A percentile compares a stretch with the other conserved stretches of the same genome.
Conservation (phyloP, 2,888 invertebrate species). For the Leptarthrus brevirostris region DNA sequence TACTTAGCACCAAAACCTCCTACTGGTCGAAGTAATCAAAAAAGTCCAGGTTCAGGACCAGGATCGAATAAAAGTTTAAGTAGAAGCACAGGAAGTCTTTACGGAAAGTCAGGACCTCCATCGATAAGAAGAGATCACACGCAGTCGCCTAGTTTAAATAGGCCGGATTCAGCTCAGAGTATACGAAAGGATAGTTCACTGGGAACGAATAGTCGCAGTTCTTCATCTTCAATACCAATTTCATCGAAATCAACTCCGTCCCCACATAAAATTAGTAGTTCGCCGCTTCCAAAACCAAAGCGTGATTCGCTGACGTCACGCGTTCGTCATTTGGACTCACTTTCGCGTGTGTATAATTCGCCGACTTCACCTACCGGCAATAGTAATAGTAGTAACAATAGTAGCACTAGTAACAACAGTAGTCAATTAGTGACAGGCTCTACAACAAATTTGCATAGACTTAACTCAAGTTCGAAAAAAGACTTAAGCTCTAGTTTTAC, state of each 20-base stretch:
- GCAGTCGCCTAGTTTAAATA: constrained; percentile 61
- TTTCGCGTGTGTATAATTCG: constrained; percentile 65
- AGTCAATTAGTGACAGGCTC: constrained; percentile 44
- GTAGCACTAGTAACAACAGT: constrained; percentile 41
- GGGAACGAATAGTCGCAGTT: constrained; percentile 63
- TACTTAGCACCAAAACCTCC: constrained; percentile 75
- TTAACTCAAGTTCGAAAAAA: constrained; percentile 55
- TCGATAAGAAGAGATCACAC: constrained; percentile 50
- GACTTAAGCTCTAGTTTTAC: constrained; percentile 56
- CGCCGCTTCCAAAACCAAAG: constrained; percentile 65
- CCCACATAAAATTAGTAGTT: constrained; percentile 60
- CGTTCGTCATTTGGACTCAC: constrained; percentile 69
- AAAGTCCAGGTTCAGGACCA: constrained; percentile 56
- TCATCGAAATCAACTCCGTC: constrained; percentile 58
- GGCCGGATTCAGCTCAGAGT: constrained; percentile 71
- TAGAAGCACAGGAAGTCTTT: constrained; percentile 65
- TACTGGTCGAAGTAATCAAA: constrained; percentile 59
- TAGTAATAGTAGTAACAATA: constrained; percentile 52
- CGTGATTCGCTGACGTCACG: constrained; percentile 70
- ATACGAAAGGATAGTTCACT: constrained; percentile 62
- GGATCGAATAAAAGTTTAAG: constrained; percentile 64
- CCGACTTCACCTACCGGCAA: constrained; percentile 34
- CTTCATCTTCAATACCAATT: constrained; percentile 65
- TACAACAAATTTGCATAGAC: constrained; percentile 48
- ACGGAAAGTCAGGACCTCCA: constrained; percentile 58